Percentiles rank a stretch among this genome's conserved stretches.
These are phyloP conservation scores for Nipponacmea schrenckii DNA, from an alignment of 2,888 invertebrate species.

Conservation along the genomic window DNA sequence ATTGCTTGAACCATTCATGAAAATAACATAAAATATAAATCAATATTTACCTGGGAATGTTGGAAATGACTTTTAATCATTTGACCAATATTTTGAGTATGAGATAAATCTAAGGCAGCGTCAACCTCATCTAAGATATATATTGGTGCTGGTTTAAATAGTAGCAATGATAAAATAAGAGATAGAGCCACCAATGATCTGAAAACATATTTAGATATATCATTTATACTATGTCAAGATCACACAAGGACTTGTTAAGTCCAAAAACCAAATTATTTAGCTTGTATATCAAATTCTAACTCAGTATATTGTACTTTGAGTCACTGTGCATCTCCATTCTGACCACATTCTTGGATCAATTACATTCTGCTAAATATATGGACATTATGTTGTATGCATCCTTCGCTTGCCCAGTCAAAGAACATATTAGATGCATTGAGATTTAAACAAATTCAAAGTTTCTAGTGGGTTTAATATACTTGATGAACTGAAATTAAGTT, in stretches of 20 bases:
- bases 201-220: slow-evolving; percentile 24
- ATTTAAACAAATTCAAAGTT: no score
- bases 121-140: slow-evolving; percentile 99
- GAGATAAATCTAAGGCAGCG: slow-evolving; percentile 95
- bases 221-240: background rate
- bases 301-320: no score
- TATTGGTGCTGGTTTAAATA: slow-evolving; percentile 97
- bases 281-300: background rate
- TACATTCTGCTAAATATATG: no score
- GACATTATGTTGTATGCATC: no score
- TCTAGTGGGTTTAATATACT: no score
- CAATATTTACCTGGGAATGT: slow-evolving; percentile 78
- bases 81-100: slow-evolving; percentile 97
- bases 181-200: slow-evolving; percentile 91
- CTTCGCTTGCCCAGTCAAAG: no score
- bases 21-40: no score
- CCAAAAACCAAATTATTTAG: background rate
- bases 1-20: no score
- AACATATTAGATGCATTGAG: no score
- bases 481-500: no score
- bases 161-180: slow-evolving; percentile 92
- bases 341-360: no score
- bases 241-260: background rate
- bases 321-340: no score
- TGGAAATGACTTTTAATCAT: slow-evolving; percentile 93